Evolutionary conservation across 2,888 invertebrate species (phyloP), one percentile per base, ranked within the genome.

Genomic region (Pammene aurita): DNA sequence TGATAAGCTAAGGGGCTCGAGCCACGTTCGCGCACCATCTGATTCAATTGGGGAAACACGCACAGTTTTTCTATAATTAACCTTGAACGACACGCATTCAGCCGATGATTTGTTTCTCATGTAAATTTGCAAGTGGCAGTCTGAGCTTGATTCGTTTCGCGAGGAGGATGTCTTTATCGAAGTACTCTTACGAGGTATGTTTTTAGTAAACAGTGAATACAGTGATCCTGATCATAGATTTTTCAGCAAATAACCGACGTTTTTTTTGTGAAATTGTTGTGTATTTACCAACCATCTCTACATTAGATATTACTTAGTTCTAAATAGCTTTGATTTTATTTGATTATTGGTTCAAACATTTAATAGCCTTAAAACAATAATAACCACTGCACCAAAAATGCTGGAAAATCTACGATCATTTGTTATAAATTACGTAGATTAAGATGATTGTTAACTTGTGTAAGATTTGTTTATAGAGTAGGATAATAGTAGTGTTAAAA

Each of bases 111-210:
- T 78, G 78, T 75, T 70, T 82, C 76, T 76, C 78, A 71, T 72
- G 9, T 13, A 13, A 80, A 67, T 76, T 79, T 75, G 13, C 50
- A 26, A 18, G 11, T 11, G 81, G 84, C 80, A 79, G 80, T 82
- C 75, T 76, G 74, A 67, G 84, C 82, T 81, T 77, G 73, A 75
- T 71, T 80, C 85, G 77, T 78, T 67, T 81, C 74, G 63, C 75
- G 61, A 38, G 75, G 46, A 91, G 84, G 73, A 92, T 92, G 92
- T 82, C 80, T 74, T 85, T 88, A 0, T 76, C 78, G 9, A 85
- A 81, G 46, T 76, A 72, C 60, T 82, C 80, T 52, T 92, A 92
- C 69, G 91, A 91, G 87, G 92, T 92, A 82, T 65, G 74, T 77
- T 18, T 34, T n/a, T 42, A 16, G 5, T 18, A 58, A 13, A 35